phyloP scores from a whole-genome alignment of 2,797 vertebrate species.

The Lophotriccus pileatus region DNA sequence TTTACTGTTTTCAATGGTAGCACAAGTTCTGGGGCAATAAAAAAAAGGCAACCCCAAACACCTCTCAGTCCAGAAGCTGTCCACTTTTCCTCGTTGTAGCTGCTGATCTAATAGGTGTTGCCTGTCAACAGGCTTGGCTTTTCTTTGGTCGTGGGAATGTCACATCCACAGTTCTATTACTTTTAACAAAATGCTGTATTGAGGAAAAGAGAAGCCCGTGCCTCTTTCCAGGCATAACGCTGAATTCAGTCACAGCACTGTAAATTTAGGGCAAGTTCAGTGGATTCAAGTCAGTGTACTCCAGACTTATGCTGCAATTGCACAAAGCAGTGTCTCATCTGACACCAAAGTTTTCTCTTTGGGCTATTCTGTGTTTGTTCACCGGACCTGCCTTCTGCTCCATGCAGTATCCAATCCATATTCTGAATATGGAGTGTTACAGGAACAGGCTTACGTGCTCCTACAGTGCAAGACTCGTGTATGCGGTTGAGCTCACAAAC shows the following conservation, averaged over 20 bases:
- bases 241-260: not conserved
- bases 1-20: not conserved
- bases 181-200: not conserved
- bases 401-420: not conserved
- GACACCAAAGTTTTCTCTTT: not conserved
- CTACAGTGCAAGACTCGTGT: not conserved
- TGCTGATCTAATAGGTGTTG: not conserved
- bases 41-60: not conserved
- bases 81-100: not conserved
- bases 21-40: not conserved
- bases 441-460: not conserved
- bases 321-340: not conserved
- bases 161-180: not conserved
- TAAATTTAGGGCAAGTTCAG: not conserved
- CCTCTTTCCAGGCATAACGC: not conserved
- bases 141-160: not conserved
- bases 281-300: not conserved
- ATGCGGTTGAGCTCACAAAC: not conserved
- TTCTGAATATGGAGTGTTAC: not conserved
- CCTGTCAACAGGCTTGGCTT: not conserved
- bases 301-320: not conserved
- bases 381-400: not conserved
- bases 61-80: not conserved
- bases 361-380: not conserved
- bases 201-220: not conserved